phyloP scores from a whole-genome alignment of 2,113 vertebrate species.

The Brienomyrus brachyistius region DNA sequence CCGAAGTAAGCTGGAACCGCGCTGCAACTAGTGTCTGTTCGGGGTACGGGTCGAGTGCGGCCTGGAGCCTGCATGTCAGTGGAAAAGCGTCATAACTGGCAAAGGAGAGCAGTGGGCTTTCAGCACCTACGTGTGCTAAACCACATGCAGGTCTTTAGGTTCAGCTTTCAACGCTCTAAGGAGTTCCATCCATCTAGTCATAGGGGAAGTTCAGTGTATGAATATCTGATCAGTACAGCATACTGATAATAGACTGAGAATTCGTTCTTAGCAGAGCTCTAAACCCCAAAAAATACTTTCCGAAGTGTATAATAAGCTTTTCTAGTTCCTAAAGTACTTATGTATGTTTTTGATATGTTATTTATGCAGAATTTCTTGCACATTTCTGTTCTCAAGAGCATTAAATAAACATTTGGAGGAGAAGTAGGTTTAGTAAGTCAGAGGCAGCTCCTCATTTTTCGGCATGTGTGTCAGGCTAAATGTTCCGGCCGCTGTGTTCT shows the following conservation, averaged over 20 bases:
- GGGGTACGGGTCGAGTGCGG: neutral
- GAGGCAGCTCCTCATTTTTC: neutral
- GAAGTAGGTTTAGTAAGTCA: neutral
- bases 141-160: neutral
- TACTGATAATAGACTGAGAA: neutral
- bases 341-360: neutral
- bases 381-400: neutral
- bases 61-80: neutral
- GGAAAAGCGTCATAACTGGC: neutral
- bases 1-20: neutral
- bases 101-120: neutral
- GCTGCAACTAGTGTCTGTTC: neutral
- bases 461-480: neutral
- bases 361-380: neutral
- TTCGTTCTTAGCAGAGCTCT: neutral
- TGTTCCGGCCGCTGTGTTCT: neutral
- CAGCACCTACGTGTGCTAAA: neutral
- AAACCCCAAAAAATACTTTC: neutral
- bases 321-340: neutral
- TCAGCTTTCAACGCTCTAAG: neutral
- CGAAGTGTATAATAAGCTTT: neutral
- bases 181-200: neutral
- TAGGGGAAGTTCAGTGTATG: neutral
- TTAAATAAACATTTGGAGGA: neutral
- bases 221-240: neutral